These are phyloP conservation scores for Anisognathus igniventris DNA, from an alignment of 2,797 vertebrate genomes.

Conservation along the genomic window DNA sequence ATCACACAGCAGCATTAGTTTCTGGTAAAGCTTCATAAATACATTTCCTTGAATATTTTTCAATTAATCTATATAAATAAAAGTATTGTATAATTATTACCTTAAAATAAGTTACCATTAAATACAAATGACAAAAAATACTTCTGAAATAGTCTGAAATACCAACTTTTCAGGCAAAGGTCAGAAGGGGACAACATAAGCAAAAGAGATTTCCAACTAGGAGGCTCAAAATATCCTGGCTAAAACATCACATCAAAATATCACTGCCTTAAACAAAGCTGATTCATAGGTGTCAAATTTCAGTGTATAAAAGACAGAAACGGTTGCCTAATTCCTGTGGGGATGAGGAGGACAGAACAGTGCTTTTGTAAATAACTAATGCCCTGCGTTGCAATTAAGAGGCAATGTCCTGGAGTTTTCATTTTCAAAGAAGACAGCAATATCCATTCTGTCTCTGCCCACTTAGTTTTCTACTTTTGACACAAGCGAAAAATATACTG, in stretches of 20 bases:
- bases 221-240: not conserved
- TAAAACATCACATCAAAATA: not conserved
- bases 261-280: not conserved
- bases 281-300: not conserved
- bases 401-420: not conserved
- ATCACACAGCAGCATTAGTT: not conserved
- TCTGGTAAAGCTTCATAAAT: slow-evolving; percentile 67
- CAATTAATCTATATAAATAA: slow-evolving; percentile 70
- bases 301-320: not conserved
- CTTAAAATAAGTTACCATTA: slow-evolving; percentile 72
- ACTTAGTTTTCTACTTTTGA: not conserved
- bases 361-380: not conserved
- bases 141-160: slow-evolving; percentile 6
- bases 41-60: slow-evolving; percentile 21
- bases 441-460: not conserved
- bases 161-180: not conserved
- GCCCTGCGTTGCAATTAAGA: not conserved
- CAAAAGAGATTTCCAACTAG: not conserved
- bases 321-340: not conserved
- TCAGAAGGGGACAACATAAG: slow-evolving; percentile 19
- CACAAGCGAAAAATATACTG: not conserved
- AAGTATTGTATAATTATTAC: slow-evolving; percentile 27
- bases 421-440: not conserved
- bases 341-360: not conserved
- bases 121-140: slow-evolving; percentile 56